A percentile compares a stretch with the other conserved stretches of the same genome.
Conservation (phyloP, 2,113 vertebrate genomes). For the Alaudala cheleensis region DNA sequence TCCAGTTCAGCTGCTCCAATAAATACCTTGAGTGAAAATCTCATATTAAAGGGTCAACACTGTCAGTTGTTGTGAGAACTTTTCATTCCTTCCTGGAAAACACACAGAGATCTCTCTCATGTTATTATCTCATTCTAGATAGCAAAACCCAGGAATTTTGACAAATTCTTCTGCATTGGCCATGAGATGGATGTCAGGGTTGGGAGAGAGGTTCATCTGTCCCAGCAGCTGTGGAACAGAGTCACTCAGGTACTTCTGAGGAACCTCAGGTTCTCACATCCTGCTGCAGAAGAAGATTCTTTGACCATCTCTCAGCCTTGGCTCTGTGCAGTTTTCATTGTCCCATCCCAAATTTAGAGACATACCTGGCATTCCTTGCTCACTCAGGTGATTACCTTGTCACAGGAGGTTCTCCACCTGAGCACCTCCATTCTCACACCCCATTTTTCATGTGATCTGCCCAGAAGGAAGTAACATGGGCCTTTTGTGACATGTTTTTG, state of each 20-base stretch:
- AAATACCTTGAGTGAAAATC: neutral
- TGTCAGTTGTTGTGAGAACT: neutral
- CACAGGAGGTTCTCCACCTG: neutral
- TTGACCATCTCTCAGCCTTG: rapidly evolving
- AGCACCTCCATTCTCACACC: neutral
- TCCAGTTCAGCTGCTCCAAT: neutral
- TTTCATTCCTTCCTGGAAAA: neutral
- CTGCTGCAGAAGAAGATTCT: neutral
- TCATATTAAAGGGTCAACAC: neutral
- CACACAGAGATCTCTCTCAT: neutral
- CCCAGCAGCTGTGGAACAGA: neutral
- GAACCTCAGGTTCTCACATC: neutral
- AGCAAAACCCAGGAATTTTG: neutral
- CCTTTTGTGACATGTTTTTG: neutral
- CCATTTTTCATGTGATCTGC: neutral
- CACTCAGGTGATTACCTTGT: rapidly evolving
- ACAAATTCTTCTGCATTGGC: neutral
- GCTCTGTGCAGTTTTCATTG: neutral
- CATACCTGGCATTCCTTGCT: neutral
- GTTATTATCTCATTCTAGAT: neutral
- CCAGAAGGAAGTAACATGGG: neutral
- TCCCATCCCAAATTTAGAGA: neutral
- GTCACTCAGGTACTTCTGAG: neutral
- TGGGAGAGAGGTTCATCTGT: neutral
- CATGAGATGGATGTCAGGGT: neutral